These are phyloP conservation scores for Distichodus sexfasciatus DNA, from an alignment of 2,797 vertebrate species.

Conservation along the genomic window DNA sequence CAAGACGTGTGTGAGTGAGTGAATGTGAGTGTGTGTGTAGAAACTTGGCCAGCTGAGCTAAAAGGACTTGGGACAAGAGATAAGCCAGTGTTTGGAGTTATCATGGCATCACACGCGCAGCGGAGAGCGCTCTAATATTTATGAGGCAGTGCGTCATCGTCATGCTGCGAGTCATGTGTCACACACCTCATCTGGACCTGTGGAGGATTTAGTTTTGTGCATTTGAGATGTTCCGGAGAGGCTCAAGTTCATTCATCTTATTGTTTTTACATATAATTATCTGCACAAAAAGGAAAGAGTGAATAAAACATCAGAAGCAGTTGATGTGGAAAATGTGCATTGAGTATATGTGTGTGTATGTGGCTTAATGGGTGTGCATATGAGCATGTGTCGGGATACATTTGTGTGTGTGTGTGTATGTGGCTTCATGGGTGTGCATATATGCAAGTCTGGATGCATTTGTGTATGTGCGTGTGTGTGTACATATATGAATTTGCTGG, in stretches of 20 bases:
- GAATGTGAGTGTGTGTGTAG: no score
- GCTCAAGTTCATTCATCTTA: no score
- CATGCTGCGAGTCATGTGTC: slow-evolving; percentile 2
- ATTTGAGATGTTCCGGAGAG: no score
- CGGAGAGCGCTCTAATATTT: slow-evolving; percentile 1
- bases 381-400: no score
- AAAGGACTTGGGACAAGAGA: background rate
- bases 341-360: no score
- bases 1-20: no score
- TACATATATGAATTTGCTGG: background rate
- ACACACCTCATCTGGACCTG: background rate
- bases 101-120: background rate
- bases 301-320: no score
- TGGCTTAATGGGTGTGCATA: no score
- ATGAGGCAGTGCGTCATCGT: slow-evolving; percentile 1
- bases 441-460: background rate
- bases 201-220: no score
- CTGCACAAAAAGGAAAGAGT: no score
- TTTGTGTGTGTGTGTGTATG: background rate
- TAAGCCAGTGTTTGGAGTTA: background rate
- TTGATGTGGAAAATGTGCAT: no score
- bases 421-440: background rate
- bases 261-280: no score
- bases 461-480: background rate
- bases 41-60: background rate